These are phyloP conservation scores for Caretta caretta DNA, from an alignment of 2,113 vertebrate species.

Conservation along the genomic window DNA sequence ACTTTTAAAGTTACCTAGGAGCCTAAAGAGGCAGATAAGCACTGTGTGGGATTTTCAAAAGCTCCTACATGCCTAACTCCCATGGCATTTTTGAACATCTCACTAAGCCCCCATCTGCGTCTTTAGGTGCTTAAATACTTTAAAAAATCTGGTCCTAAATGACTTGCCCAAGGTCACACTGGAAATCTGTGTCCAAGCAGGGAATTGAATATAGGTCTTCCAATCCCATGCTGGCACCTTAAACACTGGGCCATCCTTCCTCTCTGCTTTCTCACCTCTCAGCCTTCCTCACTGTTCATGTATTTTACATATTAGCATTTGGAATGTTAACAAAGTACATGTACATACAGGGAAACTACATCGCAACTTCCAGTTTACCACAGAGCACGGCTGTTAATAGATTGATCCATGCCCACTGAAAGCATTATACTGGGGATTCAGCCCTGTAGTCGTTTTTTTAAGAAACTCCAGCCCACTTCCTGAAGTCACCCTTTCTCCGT, in stretches of 20 bases:
- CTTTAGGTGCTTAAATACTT: too few species aligned
- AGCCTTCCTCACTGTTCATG: too few species aligned
- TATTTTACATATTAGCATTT: too few species aligned
- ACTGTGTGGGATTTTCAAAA: too few species aligned
- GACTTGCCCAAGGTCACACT: too few species aligned
- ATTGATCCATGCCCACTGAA: accelerated
- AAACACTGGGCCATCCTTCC: too few species aligned
- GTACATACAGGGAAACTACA: background rate
- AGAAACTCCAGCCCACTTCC: background rate
- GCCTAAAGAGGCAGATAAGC: too few species aligned
- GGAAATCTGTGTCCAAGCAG: too few species aligned
- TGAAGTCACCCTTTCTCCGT: background rate
- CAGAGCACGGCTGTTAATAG: accelerated
- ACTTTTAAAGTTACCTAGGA: background rate
- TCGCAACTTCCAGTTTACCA: background rate
- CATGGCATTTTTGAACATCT: background rate
- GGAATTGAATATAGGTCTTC: too few species aligned
- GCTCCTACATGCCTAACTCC: too few species aligned
- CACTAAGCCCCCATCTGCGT: background rate
- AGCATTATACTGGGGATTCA: accelerated
- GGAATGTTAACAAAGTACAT: background rate
- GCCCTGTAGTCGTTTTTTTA: background rate
- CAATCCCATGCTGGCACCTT: too few species aligned
- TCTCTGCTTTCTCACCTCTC: too few species aligned
- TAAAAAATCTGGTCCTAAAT: background rate